Conservation (phyloP, 2,888 invertebrate species). For the Drosophila birchii region DNA sequence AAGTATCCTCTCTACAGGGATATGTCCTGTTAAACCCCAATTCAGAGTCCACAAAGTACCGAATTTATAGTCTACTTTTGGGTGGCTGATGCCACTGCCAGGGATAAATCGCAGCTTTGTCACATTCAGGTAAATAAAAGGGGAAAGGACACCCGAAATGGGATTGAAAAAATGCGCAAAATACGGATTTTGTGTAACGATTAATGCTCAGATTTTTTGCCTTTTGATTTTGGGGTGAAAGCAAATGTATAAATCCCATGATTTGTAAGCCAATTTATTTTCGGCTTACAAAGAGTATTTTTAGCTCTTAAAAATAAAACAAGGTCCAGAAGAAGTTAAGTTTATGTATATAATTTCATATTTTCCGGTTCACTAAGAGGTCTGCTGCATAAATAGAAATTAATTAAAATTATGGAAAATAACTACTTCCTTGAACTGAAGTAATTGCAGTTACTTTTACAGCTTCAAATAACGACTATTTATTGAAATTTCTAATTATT, state of each 20-base stretch:
- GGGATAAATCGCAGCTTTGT: slow-evolving; percentile 29
- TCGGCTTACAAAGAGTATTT: background rate
- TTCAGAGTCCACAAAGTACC: slow-evolving; percentile 24
- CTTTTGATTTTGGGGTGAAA: background rate
- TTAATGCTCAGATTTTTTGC: background rate
- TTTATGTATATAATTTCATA: background rate
- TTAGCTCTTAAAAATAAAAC: background rate
- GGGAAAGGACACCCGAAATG: background rate
- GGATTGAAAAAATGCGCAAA: background rate
- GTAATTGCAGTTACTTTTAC: slow-evolving; percentile 6
- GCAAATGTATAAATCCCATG: background rate
- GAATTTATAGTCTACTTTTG: slow-evolving; percentile 35
- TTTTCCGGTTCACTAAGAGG: background rate
- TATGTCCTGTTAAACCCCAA: background rate
- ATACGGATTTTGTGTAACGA: slow-evolving; percentile 9
- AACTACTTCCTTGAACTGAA: background rate
- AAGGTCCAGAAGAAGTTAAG: background rate
- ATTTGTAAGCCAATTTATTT: slow-evolving; percentile 7
- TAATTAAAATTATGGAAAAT: background rate
- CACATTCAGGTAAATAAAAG: slow-evolving; percentile 9
- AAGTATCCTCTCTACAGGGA: slow-evolving; percentile 3
- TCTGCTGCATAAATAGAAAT: background rate
- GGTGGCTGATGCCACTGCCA: background rate
- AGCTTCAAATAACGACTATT: slow-evolving; percentile 1
- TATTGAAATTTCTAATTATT: background rate